A percentile compares a stretch with the other conserved stretches of the same genome.
phyloP scores from a whole-genome alignment of 2,888 invertebrate genomes.

The Chloroclystis v-ata region DNA sequence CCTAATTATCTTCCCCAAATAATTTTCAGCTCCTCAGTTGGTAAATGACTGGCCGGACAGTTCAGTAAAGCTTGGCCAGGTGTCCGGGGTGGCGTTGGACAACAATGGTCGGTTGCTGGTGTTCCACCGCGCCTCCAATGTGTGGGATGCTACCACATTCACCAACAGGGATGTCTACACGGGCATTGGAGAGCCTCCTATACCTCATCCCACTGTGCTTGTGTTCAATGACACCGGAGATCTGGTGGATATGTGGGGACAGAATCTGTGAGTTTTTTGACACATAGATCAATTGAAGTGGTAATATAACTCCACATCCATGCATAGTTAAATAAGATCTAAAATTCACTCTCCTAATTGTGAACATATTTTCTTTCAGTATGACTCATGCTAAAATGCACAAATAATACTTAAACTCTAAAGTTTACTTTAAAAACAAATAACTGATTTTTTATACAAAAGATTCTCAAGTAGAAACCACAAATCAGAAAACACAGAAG shows the following conservation, averaged over 20 bases:
- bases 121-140: slow-evolving; percentile 87
- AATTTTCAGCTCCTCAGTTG: slow-evolving; percentile 73
- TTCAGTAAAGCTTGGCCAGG: slow-evolving; percentile 81
- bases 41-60: slow-evolving; percentile 78
- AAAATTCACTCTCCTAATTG: too few species aligned
- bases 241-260: slow-evolving; percentile 82
- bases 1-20: too few species aligned
- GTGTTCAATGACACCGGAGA: slow-evolving; percentile 81
- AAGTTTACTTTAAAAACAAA: too few species aligned
- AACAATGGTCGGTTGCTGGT: slow-evolving; percentile 84
- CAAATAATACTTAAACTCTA: too few species aligned
- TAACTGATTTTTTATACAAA: too few species aligned
- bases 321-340: too few species aligned
- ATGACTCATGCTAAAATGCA: too few species aligned
- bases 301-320: too few species aligned
- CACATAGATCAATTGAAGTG: neutral
- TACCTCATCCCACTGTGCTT: slow-evolving; percentile 80
- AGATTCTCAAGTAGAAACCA: too few species aligned
- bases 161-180: slow-evolving; percentile 74
- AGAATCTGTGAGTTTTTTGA: slow-evolving; percentile 77
- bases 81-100: slow-evolving; percentile 89
- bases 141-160: slow-evolving; percentile 82
- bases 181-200: slow-evolving; percentile 77
- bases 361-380: too few species aligned
- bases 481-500: too few species aligned